Base-by-base conservation (phyloP, 2,113 vertebrate genomes). In the Antechinus stuartii region DNA sequence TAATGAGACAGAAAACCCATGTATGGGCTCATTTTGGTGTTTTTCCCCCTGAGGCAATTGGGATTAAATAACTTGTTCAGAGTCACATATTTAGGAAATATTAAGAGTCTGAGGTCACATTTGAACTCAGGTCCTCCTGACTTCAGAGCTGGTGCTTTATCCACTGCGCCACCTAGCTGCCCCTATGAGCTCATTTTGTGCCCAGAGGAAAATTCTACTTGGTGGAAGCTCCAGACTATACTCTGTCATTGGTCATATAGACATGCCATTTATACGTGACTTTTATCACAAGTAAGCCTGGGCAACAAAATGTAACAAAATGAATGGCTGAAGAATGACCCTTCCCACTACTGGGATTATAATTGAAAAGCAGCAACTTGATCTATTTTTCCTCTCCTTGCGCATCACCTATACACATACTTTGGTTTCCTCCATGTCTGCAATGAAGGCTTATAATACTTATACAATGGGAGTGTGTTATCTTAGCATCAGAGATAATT, bases 381-480 rank as follows among this genome's bases (percentile, higher is more conserved):
- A 26, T 12, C 56, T 42, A 42, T 0, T 10, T 42, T 42, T 2
- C 4, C 0, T 47, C 11, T 3, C 19, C 46, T 4, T 0, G 42
- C 26, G 10, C 12, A 55, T 84, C 1, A n/a, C 68, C 76, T 24
- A 1, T 16, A 89, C 27, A 89, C 27, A 0, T 2, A 35, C 2
- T 1, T 35, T 68, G 12, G 4, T 8, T 68, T 68, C 27, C 9
- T 76, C 61, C 61, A 76, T n/a, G 35, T n/a, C 61, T 76, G 8
- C 14, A 2, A 16, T n/a, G 30, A 76, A 76, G 35, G 19, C 35
- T 19, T 84, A 84, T 8, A 42, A 42, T 84, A 23, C 68, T 84
- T 42, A 42, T 6, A 19, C 14, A 84, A 22, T n/a, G n/a, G 35
- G 35, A 84, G 42, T 42, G 30, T 84, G 16, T 42, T 42, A 84